Evolutionary conservation across 2,113 vertebrate species (phyloP), one percentile per base, ranked within the genome.

Genomic region (Petroica traversi): DNA sequence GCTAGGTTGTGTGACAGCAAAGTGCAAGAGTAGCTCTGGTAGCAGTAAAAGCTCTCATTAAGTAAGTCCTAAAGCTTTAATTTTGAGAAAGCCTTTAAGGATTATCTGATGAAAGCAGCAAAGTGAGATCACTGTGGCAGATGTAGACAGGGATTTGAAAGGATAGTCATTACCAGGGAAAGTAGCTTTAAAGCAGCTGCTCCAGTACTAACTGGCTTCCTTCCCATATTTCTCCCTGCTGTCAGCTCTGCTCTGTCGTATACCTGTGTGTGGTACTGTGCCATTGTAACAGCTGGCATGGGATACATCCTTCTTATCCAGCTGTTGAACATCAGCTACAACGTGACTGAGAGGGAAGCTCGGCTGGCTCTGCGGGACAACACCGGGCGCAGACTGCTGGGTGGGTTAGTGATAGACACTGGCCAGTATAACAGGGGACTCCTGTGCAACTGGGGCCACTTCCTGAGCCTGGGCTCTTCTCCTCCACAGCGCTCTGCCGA

Each of bases 211-310:
- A 97, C 96, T 68, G 81, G 89, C 89, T 95, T 95, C 78, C 49
- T 96, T 97, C 69, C 89, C 74, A 81, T 97, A 90, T 95, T 52
- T 86, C 93, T 93, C 69, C 54, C 63, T 72, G 38, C 57, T 82
- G 55, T 45, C 97, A 99, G 99, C 95, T 97, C 98, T 13, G 99
- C 99, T 6, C 98, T 99, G 79, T 98, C 98, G 61, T 99, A 99
- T 98, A 99, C 99, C 96, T 99, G 99, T 64, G 99, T 98, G 40
- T 99, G 99, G 99, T 99, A 99, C 98, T 98, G 98, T 95, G 98
- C 98, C 73, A 98, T 99, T n/a, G 98, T 99, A 96, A 99, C 99
- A 0, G 98, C 96, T 5, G 99, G 98, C 33, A 97, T 99, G 97
- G 98, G 99, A 82, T 99, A 99, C 97, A 98, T 99, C 95, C 98